Percentiles rank a stretch among this genome's conserved stretches.
phyloP scores from a whole-genome alignment of 2,113 vertebrate genomes.

The Zapus hudsonius region DNA sequence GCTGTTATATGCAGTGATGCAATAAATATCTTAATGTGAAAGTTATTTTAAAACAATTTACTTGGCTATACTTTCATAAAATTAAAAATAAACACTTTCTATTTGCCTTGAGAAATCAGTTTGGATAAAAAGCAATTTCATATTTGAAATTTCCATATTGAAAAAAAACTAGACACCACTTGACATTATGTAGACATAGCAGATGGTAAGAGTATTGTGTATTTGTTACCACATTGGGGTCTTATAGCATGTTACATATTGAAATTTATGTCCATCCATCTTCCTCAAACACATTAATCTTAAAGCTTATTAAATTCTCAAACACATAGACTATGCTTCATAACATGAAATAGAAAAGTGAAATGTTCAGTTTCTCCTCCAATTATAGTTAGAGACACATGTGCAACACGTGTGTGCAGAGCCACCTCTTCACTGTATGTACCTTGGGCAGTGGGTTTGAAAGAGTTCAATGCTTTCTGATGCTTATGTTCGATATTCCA shows the following conservation, averaged over 20 bases:
- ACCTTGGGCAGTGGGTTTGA: background rate
- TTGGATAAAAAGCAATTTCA: background rate
- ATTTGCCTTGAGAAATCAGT: slow-evolving; percentile 20
- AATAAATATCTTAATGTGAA: background rate
- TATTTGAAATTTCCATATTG: slow-evolving; percentile 36
- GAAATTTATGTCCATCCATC: slow-evolving; percentile 30
- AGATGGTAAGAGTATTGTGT: slow-evolving; percentile 54
- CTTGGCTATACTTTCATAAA: background rate
- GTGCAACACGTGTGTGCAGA: too few relatives aligned
- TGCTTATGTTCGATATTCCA: background rate
- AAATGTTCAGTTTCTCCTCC: background rate
- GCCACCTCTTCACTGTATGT: background rate
- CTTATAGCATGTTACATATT: slow-evolving; percentile 31
- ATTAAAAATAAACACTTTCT: slow-evolving; percentile 4
- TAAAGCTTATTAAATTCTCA: slow-evolving; percentile 55
- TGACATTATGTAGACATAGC: slow-evolving; percentile 49
- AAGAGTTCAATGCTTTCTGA: background rate
- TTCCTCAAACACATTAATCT: slow-evolving; percentile 48
- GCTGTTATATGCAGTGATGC: background rate
- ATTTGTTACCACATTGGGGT: slow-evolving; percentile 56
- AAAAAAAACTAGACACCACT: background rate
- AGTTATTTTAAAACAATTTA: background rate
- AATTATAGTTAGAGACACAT: slow-evolving; percentile 43
- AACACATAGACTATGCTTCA: background rate
- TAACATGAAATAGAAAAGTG: slow-evolving; percentile 45